These are phyloP conservation scores for Andrena marginata DNA, from an alignment of 2,888 invertebrate genomes.

Conservation along the genomic window DNA sequence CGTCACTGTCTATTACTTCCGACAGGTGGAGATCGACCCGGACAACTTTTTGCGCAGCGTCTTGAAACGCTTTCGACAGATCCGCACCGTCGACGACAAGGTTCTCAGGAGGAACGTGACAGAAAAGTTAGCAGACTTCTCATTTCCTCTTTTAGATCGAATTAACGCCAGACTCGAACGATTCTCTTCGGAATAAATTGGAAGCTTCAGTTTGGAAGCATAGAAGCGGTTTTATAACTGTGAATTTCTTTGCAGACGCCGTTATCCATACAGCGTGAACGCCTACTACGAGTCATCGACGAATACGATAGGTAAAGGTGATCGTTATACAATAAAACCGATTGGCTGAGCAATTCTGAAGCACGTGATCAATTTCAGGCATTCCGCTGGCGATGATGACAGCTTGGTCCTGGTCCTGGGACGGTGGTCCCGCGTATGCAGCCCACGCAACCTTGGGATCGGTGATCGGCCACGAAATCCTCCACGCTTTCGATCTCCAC, in stretches of 20 bases:
- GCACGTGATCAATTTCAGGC: conserved; percentile 75
- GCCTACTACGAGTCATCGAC: conserved; percentile 86
- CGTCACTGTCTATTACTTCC: conserved; percentile 10
- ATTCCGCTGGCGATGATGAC: conserved; percentile 86
- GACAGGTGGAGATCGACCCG: conserved; percentile 82
- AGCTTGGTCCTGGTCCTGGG: conserved; percentile 85
- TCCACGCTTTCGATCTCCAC: conserved; percentile 86
- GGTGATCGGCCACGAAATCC: conserved; percentile 86
- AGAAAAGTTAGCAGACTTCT: conserved; percentile 74
- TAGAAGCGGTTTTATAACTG: neutral
- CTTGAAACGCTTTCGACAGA: conserved; percentile 82
- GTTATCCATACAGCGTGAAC: conserved; percentile 85
- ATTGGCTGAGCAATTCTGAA: neutral
- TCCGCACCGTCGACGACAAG: conserved; percentile 78
- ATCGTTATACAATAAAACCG: neutral
- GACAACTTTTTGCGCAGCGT: conserved; percentile 85
- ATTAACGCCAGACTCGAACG: neutral
- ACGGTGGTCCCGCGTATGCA: conserved; percentile 85
- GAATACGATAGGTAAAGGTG: conserved; percentile 85
- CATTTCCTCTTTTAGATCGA: neutral
- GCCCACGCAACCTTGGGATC: conserved; percentile 85
- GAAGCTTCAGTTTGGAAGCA: too few relatives aligned
- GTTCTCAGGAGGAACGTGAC: conserved; percentile 76
- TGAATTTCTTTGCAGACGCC: conserved; percentile 80
- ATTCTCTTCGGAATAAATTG: neutral